These are phyloP conservation scores for Musca vetustissima DNA, from an alignment of 1,140 invertebrate genomes.

Conservation along the genomic window DNA sequence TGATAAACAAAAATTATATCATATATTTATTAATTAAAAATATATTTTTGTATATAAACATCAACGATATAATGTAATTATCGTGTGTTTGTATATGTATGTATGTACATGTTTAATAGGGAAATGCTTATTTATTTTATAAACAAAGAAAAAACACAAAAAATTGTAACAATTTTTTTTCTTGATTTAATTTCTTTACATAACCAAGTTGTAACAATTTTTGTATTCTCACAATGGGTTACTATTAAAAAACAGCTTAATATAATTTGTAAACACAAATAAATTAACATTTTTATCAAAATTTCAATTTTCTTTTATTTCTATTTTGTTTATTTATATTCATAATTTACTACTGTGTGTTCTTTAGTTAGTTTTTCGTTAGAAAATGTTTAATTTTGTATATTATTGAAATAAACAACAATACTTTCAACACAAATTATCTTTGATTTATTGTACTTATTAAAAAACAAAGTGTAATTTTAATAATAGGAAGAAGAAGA, in stretches of 20 bases:
- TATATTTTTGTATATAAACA: slow-evolving; percentile 16
- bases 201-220: slow-evolving; percentile 10
- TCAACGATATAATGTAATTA: background rate
- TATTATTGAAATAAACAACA: slow-evolving; percentile 10
- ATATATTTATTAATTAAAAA: slow-evolving; percentile 17
- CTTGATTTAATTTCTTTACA: background rate
- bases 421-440: slow-evolving; percentile 13
- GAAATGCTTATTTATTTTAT: slow-evolving; percentile 21
- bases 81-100: slow-evolving; percentile 24
- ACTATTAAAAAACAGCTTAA: slow-evolving; percentile 4
- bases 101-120: slow-evolving; percentile 29
- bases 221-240: background rate
- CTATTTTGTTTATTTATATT: background rate
- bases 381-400: background rate
- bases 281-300: background rate
- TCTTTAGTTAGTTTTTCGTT: too few relatives aligned
- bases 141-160: slow-evolving; percentile 5
- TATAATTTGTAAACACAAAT: slow-evolving; percentile 2
- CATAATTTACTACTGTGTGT: too few relatives aligned
- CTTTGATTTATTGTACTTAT: slow-evolving; percentile 34
- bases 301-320: slow-evolving; percentile 21
- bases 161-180: slow-evolving; percentile 24
- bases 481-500: slow-evolving; percentile 31
- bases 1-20: slow-evolving; percentile 19
- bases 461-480: too few relatives aligned